phyloP scores from a whole-genome alignment of 2,888 invertebrate genomes.

The Hydrotaea cyrtoneurina region DNA sequence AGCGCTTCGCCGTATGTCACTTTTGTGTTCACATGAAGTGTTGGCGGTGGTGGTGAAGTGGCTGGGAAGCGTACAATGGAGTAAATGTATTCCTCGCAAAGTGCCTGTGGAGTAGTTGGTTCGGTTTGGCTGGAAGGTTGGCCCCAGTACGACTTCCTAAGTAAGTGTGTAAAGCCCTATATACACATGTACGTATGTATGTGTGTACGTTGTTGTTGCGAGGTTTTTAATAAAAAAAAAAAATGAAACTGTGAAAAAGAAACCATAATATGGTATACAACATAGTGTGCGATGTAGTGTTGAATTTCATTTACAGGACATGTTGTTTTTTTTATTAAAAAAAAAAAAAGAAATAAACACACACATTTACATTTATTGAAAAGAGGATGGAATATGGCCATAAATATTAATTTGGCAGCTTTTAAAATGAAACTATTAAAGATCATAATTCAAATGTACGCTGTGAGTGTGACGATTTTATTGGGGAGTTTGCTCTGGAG shows the following conservation, averaged over 20 bases:
- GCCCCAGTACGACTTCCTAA: neutral
- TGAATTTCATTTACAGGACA: slow-evolving; percentile 2
- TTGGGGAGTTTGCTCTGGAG: too few relatives aligned
- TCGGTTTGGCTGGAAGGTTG: neutral
- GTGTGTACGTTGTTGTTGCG: too few relatives aligned
- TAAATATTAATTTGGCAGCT: neutral
- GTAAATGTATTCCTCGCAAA: neutral
- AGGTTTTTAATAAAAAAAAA: neutral
- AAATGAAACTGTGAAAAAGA: neutral
- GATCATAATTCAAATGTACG: too few relatives aligned
- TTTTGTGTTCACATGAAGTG: slow-evolving; percentile 7
- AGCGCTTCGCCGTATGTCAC: neutral
- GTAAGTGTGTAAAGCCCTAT: neutral
- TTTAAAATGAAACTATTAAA: too few relatives aligned
- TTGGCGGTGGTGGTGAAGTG: neutral
- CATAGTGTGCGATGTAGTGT: neutral
- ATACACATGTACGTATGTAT: neutral
- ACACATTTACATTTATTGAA: neutral
- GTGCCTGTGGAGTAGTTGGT: slow-evolving; percentile 6
- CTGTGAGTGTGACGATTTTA: too few relatives aligned
- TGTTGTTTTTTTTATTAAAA: neutral
- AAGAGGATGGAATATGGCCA: neutral
- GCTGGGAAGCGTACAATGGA: neutral
- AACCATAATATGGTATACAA: neutral
- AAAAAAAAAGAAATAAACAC: neutral